Percentiles rank a stretch among this genome's conserved stretches.
Evolutionary conservation across 2,113 vertebrate genomes (phyloP).

Genomic region (Campylomormyrus numenius): DNA sequence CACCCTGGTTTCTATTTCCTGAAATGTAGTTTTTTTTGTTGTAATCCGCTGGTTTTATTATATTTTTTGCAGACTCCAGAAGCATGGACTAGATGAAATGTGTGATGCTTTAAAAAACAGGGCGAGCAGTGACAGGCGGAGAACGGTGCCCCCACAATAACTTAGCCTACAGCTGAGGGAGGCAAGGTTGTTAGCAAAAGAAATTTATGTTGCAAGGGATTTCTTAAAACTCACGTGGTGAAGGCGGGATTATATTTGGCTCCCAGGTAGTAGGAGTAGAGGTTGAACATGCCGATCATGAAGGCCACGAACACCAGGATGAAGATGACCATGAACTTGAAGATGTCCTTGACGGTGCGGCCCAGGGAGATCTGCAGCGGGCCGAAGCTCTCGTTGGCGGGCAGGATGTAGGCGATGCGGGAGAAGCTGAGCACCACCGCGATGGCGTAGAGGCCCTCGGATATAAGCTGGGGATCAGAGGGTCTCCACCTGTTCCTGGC

Average conservation of each 20-base stretch:
- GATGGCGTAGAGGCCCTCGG: conserved; percentile 91
- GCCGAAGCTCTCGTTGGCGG: conserved; percentile 96
- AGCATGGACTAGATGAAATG: background rate
- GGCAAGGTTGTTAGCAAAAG: background rate
- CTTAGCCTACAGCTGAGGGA: background rate
- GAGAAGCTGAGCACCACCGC: conserved; percentile 97
- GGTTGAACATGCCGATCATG: conserved; percentile 99
- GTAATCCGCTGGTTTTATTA: conserved; percentile 4
- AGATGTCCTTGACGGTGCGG: conserved; percentile 95
- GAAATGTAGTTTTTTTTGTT: background rate
- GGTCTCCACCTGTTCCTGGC: conserved; percentile 97
- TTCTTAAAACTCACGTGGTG: conserved; percentile 85
- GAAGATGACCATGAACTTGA: conserved; percentile 99
- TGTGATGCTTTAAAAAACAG: background rate
- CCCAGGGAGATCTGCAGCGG: conserved; percentile 95
- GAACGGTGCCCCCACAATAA: background rate
- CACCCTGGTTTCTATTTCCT: background rate
- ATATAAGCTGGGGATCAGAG: conserved; percentile 96
- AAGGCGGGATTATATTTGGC: conserved; percentile 97
- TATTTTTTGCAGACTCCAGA: background rate
- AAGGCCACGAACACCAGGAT: conserved; percentile 99
- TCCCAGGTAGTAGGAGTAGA: conserved; percentile 96
- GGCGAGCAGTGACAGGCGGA: background rate
- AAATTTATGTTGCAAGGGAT: background rate
- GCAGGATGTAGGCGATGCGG: conserved; percentile 94